Evolutionary conservation across 2,113 vertebrate species (phyloP).

Genomic region (Arothron firmamentum): DNA sequence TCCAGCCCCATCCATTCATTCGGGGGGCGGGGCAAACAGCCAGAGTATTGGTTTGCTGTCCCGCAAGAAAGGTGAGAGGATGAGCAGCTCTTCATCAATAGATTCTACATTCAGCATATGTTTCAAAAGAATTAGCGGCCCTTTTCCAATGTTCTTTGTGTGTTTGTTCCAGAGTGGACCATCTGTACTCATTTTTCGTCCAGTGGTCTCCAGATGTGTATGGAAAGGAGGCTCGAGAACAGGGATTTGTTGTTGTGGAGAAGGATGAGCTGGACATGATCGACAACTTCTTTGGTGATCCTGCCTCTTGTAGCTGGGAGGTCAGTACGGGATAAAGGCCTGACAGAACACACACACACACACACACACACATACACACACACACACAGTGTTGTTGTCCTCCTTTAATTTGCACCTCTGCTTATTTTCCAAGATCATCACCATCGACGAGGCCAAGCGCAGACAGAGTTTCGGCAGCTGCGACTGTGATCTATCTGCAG

Average conservation of each 20-base stretch:
- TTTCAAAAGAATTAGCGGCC: no score
- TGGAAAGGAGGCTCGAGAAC: slow-evolving; percentile 95
- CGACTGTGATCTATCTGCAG: slow-evolving; percentile 74
- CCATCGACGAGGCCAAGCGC: slow-evolving; percentile 91
- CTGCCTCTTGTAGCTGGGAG: slow-evolving; percentile 96
- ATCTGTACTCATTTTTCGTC: slow-evolving; percentile 93
- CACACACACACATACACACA: no score
- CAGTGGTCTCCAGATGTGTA: slow-evolving; percentile 98
- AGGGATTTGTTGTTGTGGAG: slow-evolving; percentile 95
- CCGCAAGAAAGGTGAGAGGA: slow-evolving; percentile 87
- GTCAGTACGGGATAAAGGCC: slow-evolving; percentile 63
- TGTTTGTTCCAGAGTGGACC: slow-evolving; percentile 83
- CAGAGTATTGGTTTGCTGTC: slow-evolving; percentile 98
- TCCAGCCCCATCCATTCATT: slow-evolving; percentile 80
- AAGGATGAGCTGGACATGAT: slow-evolving; percentile 98
- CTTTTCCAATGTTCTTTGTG: no score
- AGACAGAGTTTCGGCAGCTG: slow-evolving; percentile 89
- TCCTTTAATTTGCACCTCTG: not conserved
- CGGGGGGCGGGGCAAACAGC: slow-evolving; percentile 79
- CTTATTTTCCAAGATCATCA: slow-evolving; percentile 85
- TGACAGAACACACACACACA: not conserved
- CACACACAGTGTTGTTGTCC: not conserved
- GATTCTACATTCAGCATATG: no score
- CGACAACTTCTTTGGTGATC: slow-evolving; percentile 98
- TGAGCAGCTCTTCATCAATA: not conserved